phyloP scores from a whole-genome alignment of 2,113 vertebrate genomes.

The Pteropus alecto region DNA sequence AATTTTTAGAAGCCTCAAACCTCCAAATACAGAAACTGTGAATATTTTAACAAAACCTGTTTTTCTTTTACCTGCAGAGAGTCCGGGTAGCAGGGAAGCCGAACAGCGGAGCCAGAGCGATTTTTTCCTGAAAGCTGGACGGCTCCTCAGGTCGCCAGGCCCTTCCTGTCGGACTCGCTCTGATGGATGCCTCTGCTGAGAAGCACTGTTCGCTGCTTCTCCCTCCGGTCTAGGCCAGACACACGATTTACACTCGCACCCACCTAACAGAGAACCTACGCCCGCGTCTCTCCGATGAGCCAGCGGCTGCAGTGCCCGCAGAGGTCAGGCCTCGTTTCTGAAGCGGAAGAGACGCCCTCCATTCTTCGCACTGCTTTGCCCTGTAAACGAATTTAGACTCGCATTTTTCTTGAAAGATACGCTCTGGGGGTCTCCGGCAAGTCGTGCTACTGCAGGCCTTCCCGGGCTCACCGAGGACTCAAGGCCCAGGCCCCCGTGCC shows the following conservation, averaged over 20 bases:
- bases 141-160: neutral
- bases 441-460: neutral
- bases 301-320: neutral
- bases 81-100: neutral
- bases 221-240: neutral
- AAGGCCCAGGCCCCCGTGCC: neutral
- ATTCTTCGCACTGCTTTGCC: neutral
- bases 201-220: too few species aligned
- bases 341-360: neutral
- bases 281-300: neutral
- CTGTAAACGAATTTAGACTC: neutral
- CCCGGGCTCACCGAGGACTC: neutral
- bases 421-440: neutral
- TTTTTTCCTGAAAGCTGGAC: neutral
- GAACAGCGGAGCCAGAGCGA: neutral
- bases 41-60: constrained; percentile 34
- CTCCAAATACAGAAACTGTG: constrained; percentile 31
- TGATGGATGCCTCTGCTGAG: neutral
- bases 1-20: constrained; percentile 42
- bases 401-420: neutral
- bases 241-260: neutral
- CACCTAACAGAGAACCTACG: neutral
- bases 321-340: neutral
- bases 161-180: neutral
- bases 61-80: constrained; percentile 33